These are phyloP conservation scores for Machimus rusticus DNA, from an alignment of 2,888 invertebrate species.

Conservation along the genomic window DNA sequence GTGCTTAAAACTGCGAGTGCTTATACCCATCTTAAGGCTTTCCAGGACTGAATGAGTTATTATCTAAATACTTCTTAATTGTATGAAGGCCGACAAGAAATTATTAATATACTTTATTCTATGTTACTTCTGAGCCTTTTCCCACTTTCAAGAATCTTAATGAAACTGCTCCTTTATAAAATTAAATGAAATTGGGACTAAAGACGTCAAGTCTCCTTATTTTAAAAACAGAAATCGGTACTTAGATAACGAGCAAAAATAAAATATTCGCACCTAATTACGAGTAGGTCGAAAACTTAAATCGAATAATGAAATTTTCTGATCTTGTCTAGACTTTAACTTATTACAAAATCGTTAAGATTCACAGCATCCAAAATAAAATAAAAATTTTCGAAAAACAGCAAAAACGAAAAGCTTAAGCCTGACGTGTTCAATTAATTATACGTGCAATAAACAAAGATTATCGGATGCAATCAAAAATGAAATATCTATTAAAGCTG, in stretches of 20 bases:
- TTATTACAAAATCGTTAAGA: background rate
- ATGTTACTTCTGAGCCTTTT: background rate
- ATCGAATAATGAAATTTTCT: background rate
- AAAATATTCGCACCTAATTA: background rate
- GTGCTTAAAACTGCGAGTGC: background rate
- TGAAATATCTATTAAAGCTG: background rate
- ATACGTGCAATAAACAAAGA: background rate
- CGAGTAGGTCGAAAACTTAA: background rate
- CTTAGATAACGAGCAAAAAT: background rate
- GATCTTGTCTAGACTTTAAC: background rate
- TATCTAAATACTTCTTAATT: background rate
- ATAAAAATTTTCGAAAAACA: background rate
- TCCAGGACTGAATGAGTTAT: background rate
- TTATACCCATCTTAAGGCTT: background rate
- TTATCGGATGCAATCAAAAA: conserved; percentile 5
- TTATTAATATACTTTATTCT: background rate
- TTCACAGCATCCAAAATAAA: background rate
- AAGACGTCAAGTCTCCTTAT: background rate
- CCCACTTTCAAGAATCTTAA: background rate
- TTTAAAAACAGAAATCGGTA: background rate
- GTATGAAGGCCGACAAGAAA: background rate
- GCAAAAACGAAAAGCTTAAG: background rate
- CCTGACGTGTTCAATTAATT: background rate
- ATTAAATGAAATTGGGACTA: background rate
- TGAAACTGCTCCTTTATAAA: background rate